phyloP scores from a whole-genome alignment of 2,113 vertebrate genomes.

The Penelope pileata region DNA sequence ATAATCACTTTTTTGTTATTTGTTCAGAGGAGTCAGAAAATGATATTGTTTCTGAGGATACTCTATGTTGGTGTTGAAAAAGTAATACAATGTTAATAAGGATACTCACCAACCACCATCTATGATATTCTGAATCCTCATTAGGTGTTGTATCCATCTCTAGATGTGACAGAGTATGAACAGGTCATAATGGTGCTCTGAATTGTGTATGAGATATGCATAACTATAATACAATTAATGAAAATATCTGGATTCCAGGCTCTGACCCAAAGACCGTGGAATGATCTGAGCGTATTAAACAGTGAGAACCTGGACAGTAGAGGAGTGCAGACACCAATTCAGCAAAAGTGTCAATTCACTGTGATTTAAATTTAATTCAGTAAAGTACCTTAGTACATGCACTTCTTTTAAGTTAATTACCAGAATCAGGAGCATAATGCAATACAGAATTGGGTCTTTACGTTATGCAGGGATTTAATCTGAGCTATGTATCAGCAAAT shows the following conservation, averaged over 20 bases:
- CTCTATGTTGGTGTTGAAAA: not conserved
- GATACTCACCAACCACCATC: not conserved
- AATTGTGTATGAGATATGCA: not conserved
- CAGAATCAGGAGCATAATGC: not conserved
- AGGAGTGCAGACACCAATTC: not conserved
- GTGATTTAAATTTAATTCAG: not conserved
- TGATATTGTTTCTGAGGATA: not conserved
- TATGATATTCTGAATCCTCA: not conserved
- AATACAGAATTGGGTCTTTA: not conserved
- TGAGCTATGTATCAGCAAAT: not conserved
- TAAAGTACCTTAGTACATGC: rapidly evolving
- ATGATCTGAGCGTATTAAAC: not conserved
- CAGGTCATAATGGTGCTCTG: not conserved
- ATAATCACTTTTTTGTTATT: not conserved
- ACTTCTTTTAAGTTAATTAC: not conserved
- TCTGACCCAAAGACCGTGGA: not conserved
- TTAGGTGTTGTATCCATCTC: not conserved
- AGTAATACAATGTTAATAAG: not conserved
- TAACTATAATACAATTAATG: not conserved
- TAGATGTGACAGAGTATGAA: not conserved
- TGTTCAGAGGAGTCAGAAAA: not conserved
- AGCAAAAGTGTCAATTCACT: not conserved
- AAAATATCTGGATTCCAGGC: not conserved
- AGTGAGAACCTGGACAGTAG: not conserved
- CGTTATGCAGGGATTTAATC: not conserved